Evolutionary conservation across 2,113 vertebrate species (phyloP).

Genomic region (Propithecus coquereli): DNA sequence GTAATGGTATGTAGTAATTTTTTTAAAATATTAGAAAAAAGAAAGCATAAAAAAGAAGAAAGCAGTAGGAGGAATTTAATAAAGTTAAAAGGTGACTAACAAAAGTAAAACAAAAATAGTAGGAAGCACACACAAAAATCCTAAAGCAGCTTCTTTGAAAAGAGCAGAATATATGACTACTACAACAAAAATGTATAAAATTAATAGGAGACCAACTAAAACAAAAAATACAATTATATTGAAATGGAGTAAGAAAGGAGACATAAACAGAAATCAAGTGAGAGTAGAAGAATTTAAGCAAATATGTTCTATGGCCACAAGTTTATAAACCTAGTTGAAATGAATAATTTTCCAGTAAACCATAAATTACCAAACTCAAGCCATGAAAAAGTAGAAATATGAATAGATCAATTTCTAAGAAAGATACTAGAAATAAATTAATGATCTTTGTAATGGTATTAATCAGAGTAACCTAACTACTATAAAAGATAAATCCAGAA

Average conservation of each 20-base stretch:
- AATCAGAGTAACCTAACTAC: neutral
- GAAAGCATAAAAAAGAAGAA: neutral
- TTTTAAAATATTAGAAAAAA: neutral
- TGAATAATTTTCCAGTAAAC: neutral
- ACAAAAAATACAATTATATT: neutral
- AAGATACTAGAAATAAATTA: neutral
- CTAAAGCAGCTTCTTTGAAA: neutral
- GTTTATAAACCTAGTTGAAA: neutral
- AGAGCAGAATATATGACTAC: neutral
- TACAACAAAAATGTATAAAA: neutral
- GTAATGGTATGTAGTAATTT: neutral
- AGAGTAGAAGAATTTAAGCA: neutral
- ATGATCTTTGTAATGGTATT: neutral
- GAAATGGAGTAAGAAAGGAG: neutral
- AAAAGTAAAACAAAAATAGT: neutral
- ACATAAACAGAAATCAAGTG: neutral
- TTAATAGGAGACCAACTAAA: neutral
- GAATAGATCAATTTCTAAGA: neutral
- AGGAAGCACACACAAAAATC: neutral
- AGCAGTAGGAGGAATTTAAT: neutral
- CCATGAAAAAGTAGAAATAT: neutral
- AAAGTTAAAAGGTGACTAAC: neutral
- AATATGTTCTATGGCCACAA: neutral
- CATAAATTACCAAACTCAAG: neutral
- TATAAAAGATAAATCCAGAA: neutral